phyloP scores from a whole-genome alignment of 2,797 vertebrate genomes.

The Urophycis tenuis region DNA sequence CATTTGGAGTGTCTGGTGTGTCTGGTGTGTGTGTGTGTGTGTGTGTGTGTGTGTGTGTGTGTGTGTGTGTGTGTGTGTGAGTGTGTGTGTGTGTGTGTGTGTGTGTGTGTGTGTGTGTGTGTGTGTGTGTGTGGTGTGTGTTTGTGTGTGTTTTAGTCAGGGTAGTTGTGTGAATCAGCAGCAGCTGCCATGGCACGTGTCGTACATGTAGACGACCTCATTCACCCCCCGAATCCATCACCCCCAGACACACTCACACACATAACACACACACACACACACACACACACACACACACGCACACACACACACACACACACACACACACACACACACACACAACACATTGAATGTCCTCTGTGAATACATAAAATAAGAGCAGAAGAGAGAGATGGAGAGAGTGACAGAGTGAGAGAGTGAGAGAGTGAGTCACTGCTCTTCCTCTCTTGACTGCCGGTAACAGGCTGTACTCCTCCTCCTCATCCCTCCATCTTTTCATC shows the following conservation, averaged over 20 bases:
- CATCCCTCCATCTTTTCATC: no score
- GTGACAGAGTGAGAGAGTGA: not conserved
- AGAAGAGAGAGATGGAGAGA: not conserved
- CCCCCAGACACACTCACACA: not conserved
- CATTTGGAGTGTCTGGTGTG: not conserved
- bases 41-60: constrained; percentile 10
- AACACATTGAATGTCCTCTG: no score
- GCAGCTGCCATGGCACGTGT: constrained; percentile 67
- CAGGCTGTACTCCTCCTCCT: no score
- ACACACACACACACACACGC: not conserved
- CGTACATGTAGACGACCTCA: constrained; percentile 58
- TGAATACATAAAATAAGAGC: no score
- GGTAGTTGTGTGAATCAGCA: constrained; percentile 63
- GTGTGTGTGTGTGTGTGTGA: constrained; percentile 15
- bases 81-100: constrained; percentile 7
- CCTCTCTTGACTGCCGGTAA: no score
- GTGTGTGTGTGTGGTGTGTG: constrained; percentile 14
- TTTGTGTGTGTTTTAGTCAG: no score
- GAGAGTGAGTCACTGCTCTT: no score
- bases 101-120: constrained; percentile 9
- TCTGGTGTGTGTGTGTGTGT: constrained; percentile 8
- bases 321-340: no score
- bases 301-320: no score
- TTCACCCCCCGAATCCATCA: constrained; percentile 50
- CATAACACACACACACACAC: not conserved